A percentile compares a stretch with the other conserved stretches of the same genome.
phyloP scores from a whole-genome alignment of 2,888 invertebrate genomes.

The Ormyrus thymus region DNA sequence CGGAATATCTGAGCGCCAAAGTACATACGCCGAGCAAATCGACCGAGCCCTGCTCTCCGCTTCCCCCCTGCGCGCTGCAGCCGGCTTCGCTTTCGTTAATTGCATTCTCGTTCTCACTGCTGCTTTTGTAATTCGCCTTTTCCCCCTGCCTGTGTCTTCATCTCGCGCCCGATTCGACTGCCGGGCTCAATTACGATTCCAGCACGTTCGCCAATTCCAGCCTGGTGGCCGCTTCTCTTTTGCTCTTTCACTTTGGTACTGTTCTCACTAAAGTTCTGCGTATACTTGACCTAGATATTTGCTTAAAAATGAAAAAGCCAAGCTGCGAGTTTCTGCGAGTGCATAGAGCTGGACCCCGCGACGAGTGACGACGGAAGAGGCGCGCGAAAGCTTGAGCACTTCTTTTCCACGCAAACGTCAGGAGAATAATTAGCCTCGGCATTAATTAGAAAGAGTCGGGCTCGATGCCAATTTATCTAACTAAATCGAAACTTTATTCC shows the following conservation, averaged over 20 bases:
- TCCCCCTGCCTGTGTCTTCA: background rate
- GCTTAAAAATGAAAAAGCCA: no score
- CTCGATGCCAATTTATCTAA: conserved; percentile 36
- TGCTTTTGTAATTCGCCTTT: conserved; percentile 22
- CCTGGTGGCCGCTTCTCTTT: background rate
- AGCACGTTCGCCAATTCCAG: conserved; percentile 13
- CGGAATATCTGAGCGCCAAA: conserved; percentile 58
- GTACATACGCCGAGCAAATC: no score
- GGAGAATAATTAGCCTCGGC: conserved; percentile 41
- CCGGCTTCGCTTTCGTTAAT: conserved; percentile 45
- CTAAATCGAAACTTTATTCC: conserved; percentile 44
- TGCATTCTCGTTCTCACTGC: conserved; percentile 18
- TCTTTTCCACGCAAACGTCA: conserved; percentile 10
- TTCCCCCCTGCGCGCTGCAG: conserved; percentile 54
- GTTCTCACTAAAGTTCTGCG: background rate
- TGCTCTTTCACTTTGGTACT: background rate
- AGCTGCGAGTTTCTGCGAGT: no score
- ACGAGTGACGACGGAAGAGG: conserved; percentile 6
- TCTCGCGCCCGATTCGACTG: conserved; percentile 22
- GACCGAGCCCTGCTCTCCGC: no score
- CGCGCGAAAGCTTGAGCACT: conserved; percentile 5
- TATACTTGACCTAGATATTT: background rate
- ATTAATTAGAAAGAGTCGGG: conserved; percentile 28
- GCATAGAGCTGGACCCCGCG: no score
- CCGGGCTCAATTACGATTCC: conserved; percentile 31